Base-by-base conservation (phyloP, 2,888 invertebrate species). In the Trissoscelio sp. region DNA sequence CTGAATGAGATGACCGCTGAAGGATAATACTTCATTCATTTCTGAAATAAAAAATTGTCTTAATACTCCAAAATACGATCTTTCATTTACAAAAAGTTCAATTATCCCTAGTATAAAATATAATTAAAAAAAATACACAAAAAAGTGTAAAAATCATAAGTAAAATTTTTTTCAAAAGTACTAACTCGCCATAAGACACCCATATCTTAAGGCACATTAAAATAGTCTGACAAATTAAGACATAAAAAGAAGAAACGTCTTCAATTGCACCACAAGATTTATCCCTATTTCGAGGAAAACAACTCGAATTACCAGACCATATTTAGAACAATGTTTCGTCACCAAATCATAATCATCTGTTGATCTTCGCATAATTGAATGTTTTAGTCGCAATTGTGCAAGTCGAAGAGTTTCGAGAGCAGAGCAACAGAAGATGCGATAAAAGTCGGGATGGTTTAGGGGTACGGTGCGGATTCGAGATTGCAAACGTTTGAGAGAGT, bases 401-500 rank as follows among this genome's bases (percentile, higher is more conserved):
- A 67, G 42, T 24, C 20, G 69, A 42, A 44, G 12, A 57, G 24
- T 69, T 55, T 69, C 14, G 31, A 55, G 57, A 57, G 57, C 14
- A 34, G 37, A 69, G 46, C n/a, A n/a, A n/a, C 46, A 44, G 34
- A 46, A 44, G 55, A 55, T 51, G 51, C 24, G 53, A 67, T 69
- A 51, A n/a, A 22, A 46, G 57, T 46, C 9, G 69, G 37, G 69
- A 46, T 46, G 37, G 48, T 51, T 42, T 11, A 22, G 55, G 28
- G 62, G 42, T 42, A 28, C 12, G 53, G n/a, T n/a, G n/a, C n/a
- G 72, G 20, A 39, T 44, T 11, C 39, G 37, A 64, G 64, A 48
- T 64, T 64, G 77, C 70, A 42, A 28, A 51, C 69, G 14, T 44
- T 60, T 9, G 66, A 37, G 66, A 37, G 58, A 37, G 46, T 79